Evolutionary conservation across 2,888 invertebrate species (phyloP), one percentile per base, ranked within the genome.

Genomic region (Eilema griseolum): DNA sequence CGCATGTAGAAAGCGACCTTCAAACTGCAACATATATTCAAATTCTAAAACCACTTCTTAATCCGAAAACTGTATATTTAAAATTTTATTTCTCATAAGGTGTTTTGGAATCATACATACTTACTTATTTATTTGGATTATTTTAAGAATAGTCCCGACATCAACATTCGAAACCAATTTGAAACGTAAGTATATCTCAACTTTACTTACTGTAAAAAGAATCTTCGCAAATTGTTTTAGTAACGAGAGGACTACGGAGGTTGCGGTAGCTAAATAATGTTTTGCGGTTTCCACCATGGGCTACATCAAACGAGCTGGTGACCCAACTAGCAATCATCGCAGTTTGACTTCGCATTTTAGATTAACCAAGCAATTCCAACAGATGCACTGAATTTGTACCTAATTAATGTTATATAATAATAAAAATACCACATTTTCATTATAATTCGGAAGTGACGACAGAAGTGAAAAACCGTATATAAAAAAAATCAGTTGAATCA

Each of bases 181-280:
- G 56, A 69, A 68, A 65, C 71, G 70, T 70, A 73, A 56, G 70
- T 52, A n/a, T 62, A 41, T 7, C 23, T 64, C 74, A 66, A 73
- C 73, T 66, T 66, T 69, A 37, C 37, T 12, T 3, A 68, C 28
- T 76, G 80, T 73, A 82, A 70, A 84, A 89, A 86, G 86, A 88
- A 72, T n/a, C n/a, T 71, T 41, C 74, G 75, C 84, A 89, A 90
- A 90, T 92, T 92, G 92, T 92, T 90, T 85, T 82, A 75, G 87
- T 92, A 92, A 93, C 93, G 88, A 93, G 93, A 88, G 84, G 86
- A 83, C 57, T 72, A 33, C 62, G 46, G 70, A 70, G 71, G 73
- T 79, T 81, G 79, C 77, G 83, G 93, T 93, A 93, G 83, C 90
- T 89, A 91, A 84, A 89, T 81, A 83, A 81, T 81, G 79, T 82